Percentiles rank a stretch among this genome's conserved stretches.
These are phyloP conservation scores for Anabacerthia variegaticeps DNA, from an alignment of 2,797 vertebrate genomes.

Conservation along the genomic window DNA sequence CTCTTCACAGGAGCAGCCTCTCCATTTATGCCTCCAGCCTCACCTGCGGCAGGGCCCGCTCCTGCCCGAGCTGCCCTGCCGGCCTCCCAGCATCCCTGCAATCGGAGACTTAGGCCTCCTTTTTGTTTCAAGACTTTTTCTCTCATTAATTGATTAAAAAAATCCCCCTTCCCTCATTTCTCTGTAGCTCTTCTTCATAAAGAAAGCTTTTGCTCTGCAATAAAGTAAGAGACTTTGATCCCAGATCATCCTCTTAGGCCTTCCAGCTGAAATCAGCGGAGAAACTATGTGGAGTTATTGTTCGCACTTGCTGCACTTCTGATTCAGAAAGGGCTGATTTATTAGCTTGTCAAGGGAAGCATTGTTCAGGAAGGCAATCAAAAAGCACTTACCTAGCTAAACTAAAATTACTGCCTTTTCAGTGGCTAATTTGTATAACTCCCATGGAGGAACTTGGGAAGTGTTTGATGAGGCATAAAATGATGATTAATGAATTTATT, in stretches of 20 bases:
- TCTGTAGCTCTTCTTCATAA: conserved; percentile 79
- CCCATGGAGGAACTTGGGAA: conserved; percentile 98
- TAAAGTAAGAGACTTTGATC: conserved; percentile 74
- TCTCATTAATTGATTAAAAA: conserved; percentile 80
- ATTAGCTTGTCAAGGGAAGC: conserved; percentile 99
- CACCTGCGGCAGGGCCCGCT: neutral
- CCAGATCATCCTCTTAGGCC: conserved; percentile 74
- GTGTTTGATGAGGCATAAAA: conserved; percentile 99
- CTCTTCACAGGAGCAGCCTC: conserved; percentile 79
- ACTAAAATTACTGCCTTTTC: conserved; percentile 99
- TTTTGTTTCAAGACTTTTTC: conserved; percentile 65
- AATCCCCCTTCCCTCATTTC: conserved; percentile 75
- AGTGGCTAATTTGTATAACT: conserved; percentile 99
- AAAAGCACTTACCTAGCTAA: conserved; percentile 99
- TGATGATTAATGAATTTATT: conserved; percentile 99
- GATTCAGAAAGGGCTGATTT: conserved; percentile 94
- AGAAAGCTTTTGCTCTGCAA: conserved; percentile 81
- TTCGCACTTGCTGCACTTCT: conserved; percentile 85
- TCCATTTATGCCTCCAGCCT: conserved; percentile 33
- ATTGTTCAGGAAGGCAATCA: conserved; percentile 98
- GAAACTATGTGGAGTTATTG: conserved; percentile 79
- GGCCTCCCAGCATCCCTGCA: conserved; percentile 19
- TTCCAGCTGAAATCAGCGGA: conserved; percentile 79
- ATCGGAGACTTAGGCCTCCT: conserved; percentile 39
- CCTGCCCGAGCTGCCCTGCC: neutral